Evolutionary conservation across 2,888 invertebrate species (phyloP).

Genomic region (Napeogenes sylphis): DNA sequence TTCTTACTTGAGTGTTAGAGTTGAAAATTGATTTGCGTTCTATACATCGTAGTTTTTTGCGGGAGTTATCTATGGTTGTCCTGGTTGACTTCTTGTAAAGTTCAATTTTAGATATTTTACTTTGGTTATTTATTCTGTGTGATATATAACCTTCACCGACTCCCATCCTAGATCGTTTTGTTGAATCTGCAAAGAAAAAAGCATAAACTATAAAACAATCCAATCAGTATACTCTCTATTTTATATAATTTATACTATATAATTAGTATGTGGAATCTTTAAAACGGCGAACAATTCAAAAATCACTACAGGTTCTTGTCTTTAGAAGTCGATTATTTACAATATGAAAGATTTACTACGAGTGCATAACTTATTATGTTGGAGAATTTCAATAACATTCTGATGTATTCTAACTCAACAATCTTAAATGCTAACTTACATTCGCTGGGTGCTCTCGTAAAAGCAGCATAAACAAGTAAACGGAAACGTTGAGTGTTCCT

Average conservation of each 20-base stretch:
- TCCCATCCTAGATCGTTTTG: conserved; percentile 28
- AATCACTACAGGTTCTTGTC: too few species aligned
- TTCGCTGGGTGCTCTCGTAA: conserved; percentile 40
- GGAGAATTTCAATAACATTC: too few species aligned
- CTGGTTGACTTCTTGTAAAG: conserved; percentile 23
- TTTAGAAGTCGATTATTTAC: too few species aligned
- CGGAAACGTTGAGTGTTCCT: conserved; percentile 43
- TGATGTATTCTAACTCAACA: neutral
- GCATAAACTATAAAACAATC: too few species aligned
- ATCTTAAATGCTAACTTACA: conserved; percentile 24
- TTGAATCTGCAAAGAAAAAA: conserved; percentile 22
- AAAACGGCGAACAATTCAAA: too few species aligned
- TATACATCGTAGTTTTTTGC: conserved; percentile 20
- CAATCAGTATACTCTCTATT: too few species aligned
- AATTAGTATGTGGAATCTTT: too few species aligned
- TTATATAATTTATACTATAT: too few species aligned
- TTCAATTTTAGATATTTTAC: conserved; percentile 18
- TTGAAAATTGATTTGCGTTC: conserved; percentile 25
- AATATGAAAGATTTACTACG: too few species aligned
- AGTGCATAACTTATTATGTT: too few species aligned
- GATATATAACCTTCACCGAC: conserved; percentile 23
- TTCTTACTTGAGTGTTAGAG: conserved; percentile 29
- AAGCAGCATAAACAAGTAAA: conserved; percentile 46
- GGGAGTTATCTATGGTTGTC: conserved; percentile 19
- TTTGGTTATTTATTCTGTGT: conserved; percentile 10